These are phyloP conservation scores for Chelon labrosus DNA, from an alignment of 2,797 vertebrate genomes.

Conservation along the genomic window DNA sequence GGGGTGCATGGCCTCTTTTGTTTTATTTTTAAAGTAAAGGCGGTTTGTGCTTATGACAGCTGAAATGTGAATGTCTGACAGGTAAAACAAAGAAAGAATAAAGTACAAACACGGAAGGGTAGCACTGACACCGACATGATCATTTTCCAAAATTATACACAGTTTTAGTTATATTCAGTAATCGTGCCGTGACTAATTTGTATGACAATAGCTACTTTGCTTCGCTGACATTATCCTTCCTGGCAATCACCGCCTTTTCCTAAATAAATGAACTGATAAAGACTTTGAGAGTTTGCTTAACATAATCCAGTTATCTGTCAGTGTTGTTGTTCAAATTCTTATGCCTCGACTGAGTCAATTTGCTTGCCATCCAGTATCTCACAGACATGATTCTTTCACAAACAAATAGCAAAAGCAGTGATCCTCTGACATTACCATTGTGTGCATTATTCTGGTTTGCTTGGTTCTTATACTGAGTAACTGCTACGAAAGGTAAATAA, in stretches of 20 bases:
- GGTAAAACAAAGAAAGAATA: neutral
- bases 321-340: conserved; percentile 17
- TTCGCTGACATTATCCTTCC: conserved; percentile 32
- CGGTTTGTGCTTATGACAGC: conserved; percentile 12
- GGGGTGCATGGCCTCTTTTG: neutral
- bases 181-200: conserved; percentile 25
- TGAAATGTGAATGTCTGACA: conserved; percentile 27
- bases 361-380: conserved; percentile 14
- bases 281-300: conserved; percentile 14
- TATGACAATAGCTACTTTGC: conserved; percentile 22
- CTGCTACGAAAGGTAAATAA: conserved; percentile 53
- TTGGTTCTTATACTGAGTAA: conserved; percentile 44
- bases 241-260: conserved; percentile 12
- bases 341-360: conserved; percentile 4
- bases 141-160: conserved; percentile 20
- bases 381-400: conserved; percentile 23
- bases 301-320: conserved; percentile 20
- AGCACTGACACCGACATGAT: conserved; percentile 4
- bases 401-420: conserved; percentile 34
- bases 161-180: neutral
- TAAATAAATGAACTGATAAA: conserved; percentile 12
- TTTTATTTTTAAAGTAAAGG: conserved; percentile 31
- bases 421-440: conserved; percentile 58
- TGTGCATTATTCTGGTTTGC: conserved; percentile 71
- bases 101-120: neutral